Evolutionary conservation across 2,797 vertebrate genomes (phyloP), one percentile per base, ranked within the genome.

Genomic region (Phrynocephalus forsythii): DNA sequence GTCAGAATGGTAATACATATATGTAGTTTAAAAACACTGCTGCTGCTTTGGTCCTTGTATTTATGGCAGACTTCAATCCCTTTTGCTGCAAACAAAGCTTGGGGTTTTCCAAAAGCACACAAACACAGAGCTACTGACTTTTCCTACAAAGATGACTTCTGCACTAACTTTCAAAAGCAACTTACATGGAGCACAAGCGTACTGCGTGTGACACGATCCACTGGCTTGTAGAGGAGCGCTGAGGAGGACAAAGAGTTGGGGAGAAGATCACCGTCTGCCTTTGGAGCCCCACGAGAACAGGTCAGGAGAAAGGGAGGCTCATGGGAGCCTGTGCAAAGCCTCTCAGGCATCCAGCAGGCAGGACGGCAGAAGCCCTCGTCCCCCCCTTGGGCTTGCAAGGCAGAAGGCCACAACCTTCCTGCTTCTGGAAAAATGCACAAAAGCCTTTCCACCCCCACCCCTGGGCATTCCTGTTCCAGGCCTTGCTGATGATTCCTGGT

Each of bases 191-290:
- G 96, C 38, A 99, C 99, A 87, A 99, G 96, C 0, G 99, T 99
- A 97, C 98, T 99, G 93, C 99, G 97, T 0, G 98, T 99, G 93
- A 99, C 99, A 90, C 98, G 96, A 96, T 99, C 99, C 96, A 99
- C 99, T 1, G 99, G 99, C 94, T 99, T 99, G 93, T 99, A 99
- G 0, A 99, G 96, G 75, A 99, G 95, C 91, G 98, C 99, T 99
- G 94, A 3, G 86, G 50, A 80, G 88, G 94, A 91, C 86, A 38
- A 75, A 82, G 44, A 63, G 3, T 3, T 69, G 91, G 88, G n/a
- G 83, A 75, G 77, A 1, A 73, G 33, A 91, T 4, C 22, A 44
- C 60, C 15, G 11, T 5, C 15, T 6, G 60, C n/a, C 68, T n/a
- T 6, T 22, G 28, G 24, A 22, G 84, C 18, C 18, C 1, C 16